phyloP scores from a whole-genome alignment of 2,113 vertebrate species.

The Rattus rattus region DNA sequence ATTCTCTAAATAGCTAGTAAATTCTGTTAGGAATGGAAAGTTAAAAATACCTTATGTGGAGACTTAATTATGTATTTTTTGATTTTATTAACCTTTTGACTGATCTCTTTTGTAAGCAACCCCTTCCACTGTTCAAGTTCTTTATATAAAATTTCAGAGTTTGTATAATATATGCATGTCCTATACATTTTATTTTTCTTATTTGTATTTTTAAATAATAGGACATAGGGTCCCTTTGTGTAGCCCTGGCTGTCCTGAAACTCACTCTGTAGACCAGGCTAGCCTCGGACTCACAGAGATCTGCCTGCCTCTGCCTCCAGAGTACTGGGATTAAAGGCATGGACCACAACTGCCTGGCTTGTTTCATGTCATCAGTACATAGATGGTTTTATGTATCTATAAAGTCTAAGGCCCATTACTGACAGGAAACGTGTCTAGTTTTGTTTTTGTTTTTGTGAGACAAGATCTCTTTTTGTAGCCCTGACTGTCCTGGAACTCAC shows the following conservation, averaged over 20 bases:
- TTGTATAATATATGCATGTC: background rate
- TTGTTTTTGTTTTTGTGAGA: background rate
- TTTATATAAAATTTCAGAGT: background rate
- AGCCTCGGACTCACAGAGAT: background rate
- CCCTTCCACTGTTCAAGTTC: background rate
- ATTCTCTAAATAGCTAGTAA: too few relatives aligned
- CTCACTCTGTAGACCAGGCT: background rate
- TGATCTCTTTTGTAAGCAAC: constrained; percentile 7
- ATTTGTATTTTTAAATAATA: background rate
- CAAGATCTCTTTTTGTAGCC: background rate
- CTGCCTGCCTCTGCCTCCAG: background rate
- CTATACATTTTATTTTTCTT: background rate
- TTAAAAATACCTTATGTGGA: too few relatives aligned
- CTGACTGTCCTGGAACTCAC: background rate
- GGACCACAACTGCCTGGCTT: background rate
- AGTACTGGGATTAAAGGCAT: background rate
- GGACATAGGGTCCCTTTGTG: background rate
- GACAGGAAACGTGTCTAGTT: too few relatives aligned
- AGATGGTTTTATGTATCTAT: too few relatives aligned
- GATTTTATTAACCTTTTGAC: constrained; percentile 27
- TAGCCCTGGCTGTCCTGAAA: background rate
- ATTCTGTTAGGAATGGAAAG: too few relatives aligned
- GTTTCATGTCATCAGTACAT: too few relatives aligned
- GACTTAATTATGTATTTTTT: background rate
- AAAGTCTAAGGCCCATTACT: too few relatives aligned